Conservation (phyloP, 2,888 invertebrate genomes). For the Dioctria rufipes region DNA sequence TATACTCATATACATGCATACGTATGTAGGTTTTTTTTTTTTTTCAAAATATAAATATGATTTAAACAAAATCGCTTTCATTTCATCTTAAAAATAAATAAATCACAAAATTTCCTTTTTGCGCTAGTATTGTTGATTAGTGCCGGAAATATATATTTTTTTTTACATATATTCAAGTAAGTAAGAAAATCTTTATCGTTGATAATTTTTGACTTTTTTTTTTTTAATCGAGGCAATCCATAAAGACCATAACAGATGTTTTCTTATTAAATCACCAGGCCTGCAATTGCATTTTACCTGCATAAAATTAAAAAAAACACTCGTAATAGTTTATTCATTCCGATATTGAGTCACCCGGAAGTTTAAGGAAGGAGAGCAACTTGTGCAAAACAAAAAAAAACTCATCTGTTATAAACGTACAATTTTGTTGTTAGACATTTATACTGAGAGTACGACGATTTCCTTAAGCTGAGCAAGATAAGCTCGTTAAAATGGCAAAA, state of each 20-base stretch:
- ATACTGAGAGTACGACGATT: neutral
- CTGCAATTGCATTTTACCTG: conserved; percentile 4
- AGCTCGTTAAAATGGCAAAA: neutral
- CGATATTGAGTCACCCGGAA: conserved; percentile 23
- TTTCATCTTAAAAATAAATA: too few species aligned
- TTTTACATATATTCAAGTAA: too few species aligned
- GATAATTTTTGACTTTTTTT: too few species aligned
- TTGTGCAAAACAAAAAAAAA: neutral
- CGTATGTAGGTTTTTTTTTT: too few species aligned
- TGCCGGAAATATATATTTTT: too few species aligned
- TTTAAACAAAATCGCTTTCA: too few species aligned
- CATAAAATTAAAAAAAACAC: conserved; percentile 4
- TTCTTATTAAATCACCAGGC: conserved; percentile 8
- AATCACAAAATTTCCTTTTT: too few species aligned
- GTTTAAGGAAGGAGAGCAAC: conserved; percentile 28
- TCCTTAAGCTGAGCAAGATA: neutral
- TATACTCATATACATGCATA: too few species aligned
- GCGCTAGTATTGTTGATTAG: too few species aligned
- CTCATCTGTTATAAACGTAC: neutral
- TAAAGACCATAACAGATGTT: conserved; percentile 22
- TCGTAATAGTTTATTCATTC: neutral
- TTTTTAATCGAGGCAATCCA: neutral
- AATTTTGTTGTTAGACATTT: neutral
- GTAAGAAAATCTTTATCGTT: too few species aligned
- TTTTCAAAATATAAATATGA: too few species aligned